Base-by-base conservation (phyloP, 2,888 invertebrate genomes). In the Nomada flava region DNA sequence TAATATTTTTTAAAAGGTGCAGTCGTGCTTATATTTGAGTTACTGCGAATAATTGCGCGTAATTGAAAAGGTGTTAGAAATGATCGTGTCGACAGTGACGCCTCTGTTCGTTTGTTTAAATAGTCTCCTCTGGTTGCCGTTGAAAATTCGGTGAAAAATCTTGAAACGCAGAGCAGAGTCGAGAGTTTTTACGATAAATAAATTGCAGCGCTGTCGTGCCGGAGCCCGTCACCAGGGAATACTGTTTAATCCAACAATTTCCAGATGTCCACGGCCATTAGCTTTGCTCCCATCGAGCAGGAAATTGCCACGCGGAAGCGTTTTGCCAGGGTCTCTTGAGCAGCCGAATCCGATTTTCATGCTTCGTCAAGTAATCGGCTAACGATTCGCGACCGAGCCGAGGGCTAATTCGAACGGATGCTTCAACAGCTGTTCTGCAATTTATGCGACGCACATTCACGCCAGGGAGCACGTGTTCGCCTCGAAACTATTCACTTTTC, bases 311-410 rank as follows among this genome's bases (percentile, higher is more conserved):
- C 75, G 82, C 76, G 82, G 85, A 84, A 87, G 72, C 86, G 76
- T 82, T 87, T 79, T 52, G 74, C 76, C 76, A 82, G 67, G 79
- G 74, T 86, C 87, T 83, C 83, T 52, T 67, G 88, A 85, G 85
- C 81, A 81, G 79, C 72, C 79, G 79, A 85, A 87, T 81, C 88
- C 88, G 88, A 87, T 87, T 87, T 87, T 83, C 87, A 87, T 69
- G 87, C 83, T 79, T 69, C 77, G 65, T 78, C 76, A 47, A 74
- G 86, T 83, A 87, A 85, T 85, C 88, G 83, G 55, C 77, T 79
- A 82, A 83, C 87, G 88, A 87, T 82, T 83, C 87, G 88, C 86
- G 76, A 87, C 88, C 80, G 76, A 71, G 59, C 78, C 76, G 76
- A 79, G 68, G 76, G 76, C 86, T 83, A 87, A 87, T 87, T 85